A percentile compares a stretch with the other conserved stretches of the same genome.
phyloP scores from a whole-genome alignment of 2,113 vertebrate genomes.

The Anoura caudifer region DNA sequence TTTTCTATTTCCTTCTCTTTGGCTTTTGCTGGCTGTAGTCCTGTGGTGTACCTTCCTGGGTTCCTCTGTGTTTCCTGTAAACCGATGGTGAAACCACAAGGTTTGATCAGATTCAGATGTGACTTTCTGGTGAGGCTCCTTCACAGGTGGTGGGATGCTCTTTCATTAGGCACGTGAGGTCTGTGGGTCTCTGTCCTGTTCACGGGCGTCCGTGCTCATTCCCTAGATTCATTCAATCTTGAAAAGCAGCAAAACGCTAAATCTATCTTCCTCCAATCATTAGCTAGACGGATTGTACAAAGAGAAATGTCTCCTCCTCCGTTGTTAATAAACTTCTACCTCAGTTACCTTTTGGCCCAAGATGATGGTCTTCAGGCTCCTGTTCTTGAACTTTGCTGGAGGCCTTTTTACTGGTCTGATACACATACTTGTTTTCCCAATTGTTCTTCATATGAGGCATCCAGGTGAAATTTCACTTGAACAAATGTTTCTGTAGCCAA shows the following conservation, averaged over 20 bases:
- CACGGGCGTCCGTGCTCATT: background rate
- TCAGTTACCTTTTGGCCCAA: background rate
- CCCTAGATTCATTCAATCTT: background rate
- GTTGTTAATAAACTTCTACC: background rate
- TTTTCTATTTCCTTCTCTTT: background rate
- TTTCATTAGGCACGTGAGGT: background rate
- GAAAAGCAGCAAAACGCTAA: background rate
- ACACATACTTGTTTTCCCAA: background rate
- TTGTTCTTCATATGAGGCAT: background rate
- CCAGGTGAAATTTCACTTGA: conserved; percentile 3
- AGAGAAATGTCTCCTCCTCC: background rate
- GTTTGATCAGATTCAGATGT: background rate
- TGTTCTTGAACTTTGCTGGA: background rate
- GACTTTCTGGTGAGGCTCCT: background rate
- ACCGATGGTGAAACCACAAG: background rate
- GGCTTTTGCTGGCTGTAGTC: background rate
- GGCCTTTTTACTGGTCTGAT: background rate
- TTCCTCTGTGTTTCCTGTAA: background rate
- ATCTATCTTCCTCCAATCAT: background rate
- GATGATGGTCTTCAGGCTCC: background rate
- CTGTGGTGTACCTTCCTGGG: background rate
- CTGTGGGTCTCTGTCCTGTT: background rate
- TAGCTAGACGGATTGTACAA: background rate
- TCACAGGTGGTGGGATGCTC: background rate
- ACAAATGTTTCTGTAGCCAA: background rate